Conservation (phyloP, 2,888 invertebrate species). For the Phania funesta region DNA sequence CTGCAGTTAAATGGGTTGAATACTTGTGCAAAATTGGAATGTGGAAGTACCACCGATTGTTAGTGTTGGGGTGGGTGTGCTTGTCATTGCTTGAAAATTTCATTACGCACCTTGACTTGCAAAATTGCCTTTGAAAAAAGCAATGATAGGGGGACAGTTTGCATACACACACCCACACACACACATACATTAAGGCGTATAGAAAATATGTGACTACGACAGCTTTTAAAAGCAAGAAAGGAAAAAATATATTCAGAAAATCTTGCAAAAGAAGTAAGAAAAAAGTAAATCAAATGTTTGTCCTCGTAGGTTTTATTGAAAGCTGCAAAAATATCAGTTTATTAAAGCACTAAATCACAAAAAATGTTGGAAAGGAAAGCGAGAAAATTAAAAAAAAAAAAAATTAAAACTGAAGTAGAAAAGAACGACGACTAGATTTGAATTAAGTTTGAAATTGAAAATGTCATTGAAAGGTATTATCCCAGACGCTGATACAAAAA, state of each 20-base stretch:
- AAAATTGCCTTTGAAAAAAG: slow-evolving; percentile 49
- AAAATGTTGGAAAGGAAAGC: slow-evolving; percentile 16
- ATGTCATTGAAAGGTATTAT: slow-evolving; percentile 53
- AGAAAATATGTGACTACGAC: neutral
- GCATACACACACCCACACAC: neutral
- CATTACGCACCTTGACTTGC: slow-evolving; percentile 66
- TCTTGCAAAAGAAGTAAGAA: neutral
- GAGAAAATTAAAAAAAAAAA: neutral
- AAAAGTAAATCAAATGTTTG: slow-evolving; percentile 23
- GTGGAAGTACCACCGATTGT: neutral
- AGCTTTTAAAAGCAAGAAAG: neutral
- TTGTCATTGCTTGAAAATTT: slow-evolving; percentile 47
- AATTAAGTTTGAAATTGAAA: slow-evolving; percentile 64
- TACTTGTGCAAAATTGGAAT: slow-evolving; percentile 39
- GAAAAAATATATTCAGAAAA: neutral
- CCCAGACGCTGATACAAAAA: neutral
- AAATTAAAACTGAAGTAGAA: neutral
- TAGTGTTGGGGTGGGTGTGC: neutral
- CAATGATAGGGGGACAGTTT: neutral
- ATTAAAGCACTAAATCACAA: slow-evolving; percentile 47
- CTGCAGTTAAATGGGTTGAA: slow-evolving; percentile 3
- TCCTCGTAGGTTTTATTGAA: neutral
- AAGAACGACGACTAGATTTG: slow-evolving; percentile 12
- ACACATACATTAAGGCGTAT: too few species aligned
- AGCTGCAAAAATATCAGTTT: slow-evolving; percentile 36